Conservation (phyloP, 2,888 invertebrate genomes). For the Ectobius pallidus region DNA sequence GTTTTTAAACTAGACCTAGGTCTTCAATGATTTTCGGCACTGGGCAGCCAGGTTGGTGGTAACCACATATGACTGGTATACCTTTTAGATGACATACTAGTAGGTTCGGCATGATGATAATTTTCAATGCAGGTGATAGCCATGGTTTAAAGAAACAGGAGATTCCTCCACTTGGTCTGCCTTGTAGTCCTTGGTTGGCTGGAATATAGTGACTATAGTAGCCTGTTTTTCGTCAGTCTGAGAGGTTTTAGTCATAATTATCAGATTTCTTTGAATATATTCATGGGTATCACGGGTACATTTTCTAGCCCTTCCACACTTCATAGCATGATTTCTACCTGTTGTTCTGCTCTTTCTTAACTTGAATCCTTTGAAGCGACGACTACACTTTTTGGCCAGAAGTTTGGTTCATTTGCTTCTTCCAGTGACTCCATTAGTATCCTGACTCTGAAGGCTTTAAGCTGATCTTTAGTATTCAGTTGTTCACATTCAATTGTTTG, state of each 20-base stretch:
- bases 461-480: not conserved
- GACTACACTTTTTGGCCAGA: not conserved
- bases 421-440: not conserved
- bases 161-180: not conserved
- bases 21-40: not conserved
- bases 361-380: not conserved
- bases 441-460: not conserved
- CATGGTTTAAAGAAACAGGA: not conserved
- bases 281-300: not conserved
- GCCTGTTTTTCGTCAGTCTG: not conserved
- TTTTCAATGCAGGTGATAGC: not conserved
- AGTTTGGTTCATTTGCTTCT: too few species aligned
- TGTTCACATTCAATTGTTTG: too few species aligned
- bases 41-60: not conserved
- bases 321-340: not conserved
- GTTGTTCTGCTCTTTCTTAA: too few species aligned
- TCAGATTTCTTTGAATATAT: not conserved
- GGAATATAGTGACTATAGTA: too few species aligned
- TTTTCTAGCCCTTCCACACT: not conserved
- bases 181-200: too few species aligned
- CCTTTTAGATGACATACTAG: not conserved
- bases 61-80: not conserved
- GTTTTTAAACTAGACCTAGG: not conserved
- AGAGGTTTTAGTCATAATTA: not conserved
- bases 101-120: not conserved